Conservation (phyloP, 2,113 vertebrate genomes). For the Leiothrix lutea region DNA sequence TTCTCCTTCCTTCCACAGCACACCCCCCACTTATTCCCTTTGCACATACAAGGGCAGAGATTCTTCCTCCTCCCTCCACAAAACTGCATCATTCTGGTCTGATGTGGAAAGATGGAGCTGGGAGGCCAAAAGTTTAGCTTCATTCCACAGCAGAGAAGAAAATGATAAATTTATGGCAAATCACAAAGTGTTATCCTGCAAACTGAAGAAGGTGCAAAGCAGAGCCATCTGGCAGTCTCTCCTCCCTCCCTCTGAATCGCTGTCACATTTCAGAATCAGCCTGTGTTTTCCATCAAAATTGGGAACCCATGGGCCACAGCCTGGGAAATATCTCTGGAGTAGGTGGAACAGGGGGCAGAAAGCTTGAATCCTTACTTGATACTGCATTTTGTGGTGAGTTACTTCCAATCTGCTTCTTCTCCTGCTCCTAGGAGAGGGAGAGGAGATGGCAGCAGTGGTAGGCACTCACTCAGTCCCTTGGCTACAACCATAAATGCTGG, state of each 20-base stretch:
- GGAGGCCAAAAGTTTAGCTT: background rate
- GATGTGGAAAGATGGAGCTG: background rate
- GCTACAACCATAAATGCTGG: background rate
- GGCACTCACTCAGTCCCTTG: background rate
- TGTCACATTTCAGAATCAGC: slow-evolving; percentile 25
- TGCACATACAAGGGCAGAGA: background rate
- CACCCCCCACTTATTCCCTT: background rate
- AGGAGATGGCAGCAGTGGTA: background rate
- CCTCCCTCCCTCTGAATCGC: background rate
- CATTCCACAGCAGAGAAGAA: background rate
- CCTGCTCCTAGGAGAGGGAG: background rate
- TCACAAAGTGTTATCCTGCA: background rate
- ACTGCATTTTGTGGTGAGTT: background rate
- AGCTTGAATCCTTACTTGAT: background rate
- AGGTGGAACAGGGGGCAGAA: background rate
- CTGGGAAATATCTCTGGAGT: slow-evolving; percentile 8
- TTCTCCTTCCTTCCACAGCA: background rate
- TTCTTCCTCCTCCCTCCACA: background rate
- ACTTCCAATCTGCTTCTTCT: background rate
- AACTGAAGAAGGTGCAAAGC: slow-evolving; percentile 45
- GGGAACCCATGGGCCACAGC: background rate
- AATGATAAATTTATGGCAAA: background rate
- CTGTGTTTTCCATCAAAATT: slow-evolving; percentile 26
- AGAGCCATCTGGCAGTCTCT: slow-evolving; percentile 48
- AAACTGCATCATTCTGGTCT: background rate